Conservation (phyloP, 2,797 vertebrate species). For the Danionella dracula region DNA sequence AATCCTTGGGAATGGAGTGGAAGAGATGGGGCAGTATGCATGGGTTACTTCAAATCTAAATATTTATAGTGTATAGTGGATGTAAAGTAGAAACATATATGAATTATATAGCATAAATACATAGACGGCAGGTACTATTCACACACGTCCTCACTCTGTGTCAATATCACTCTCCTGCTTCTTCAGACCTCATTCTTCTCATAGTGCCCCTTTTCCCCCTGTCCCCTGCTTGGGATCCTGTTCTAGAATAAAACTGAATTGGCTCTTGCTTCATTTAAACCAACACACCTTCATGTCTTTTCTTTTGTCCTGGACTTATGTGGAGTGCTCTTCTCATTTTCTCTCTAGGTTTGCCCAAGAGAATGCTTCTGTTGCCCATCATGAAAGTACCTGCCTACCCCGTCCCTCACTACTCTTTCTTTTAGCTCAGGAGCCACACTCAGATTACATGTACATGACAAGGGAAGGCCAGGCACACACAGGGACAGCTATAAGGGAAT, state of each 20-base stretch:
- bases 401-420: constrained; percentile 97
- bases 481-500: constrained; percentile 69
- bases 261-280: constrained; percentile 62
- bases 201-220: neutral
- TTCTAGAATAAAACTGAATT: constrained; percentile 46
- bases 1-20: no score
- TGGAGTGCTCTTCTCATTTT: constrained; percentile 90
- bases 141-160: no score
- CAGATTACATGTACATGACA: constrained; percentile 29
- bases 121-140: no score
- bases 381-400: constrained; percentile 99
- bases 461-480: constrained; percentile 36
- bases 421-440: constrained; percentile 82
- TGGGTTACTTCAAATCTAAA: no score
- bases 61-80: no score
- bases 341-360: constrained; percentile 99
- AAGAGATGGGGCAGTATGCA: no score
- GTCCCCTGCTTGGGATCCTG: constrained; percentile 12
- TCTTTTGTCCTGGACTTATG: constrained; percentile 77
- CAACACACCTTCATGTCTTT: constrained; percentile 46
- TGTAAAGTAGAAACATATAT: no score
- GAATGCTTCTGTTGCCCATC: constrained; percentile 99
- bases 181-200: neutral
- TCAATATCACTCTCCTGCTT: no score
- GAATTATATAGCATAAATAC: no score